A percentile compares a stretch with the other conserved stretches of the same genome.
Conservation (phyloP, 2,797 vertebrate species). For the Trachops cirrhosus region DNA sequence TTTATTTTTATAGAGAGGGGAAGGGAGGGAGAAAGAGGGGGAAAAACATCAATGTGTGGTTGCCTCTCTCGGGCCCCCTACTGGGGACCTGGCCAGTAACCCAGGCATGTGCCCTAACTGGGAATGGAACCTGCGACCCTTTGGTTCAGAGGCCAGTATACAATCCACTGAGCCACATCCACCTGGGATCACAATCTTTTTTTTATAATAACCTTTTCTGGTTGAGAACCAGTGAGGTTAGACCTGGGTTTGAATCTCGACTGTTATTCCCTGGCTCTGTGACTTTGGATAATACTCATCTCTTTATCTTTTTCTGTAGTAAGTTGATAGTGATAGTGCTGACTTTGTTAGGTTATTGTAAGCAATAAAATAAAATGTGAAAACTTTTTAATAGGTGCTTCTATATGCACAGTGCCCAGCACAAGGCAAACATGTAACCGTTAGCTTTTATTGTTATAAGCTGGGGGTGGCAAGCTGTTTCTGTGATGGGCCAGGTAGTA, state of each 20-base stretch:
- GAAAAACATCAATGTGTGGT: too few species aligned
- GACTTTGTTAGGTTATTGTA: not conserved
- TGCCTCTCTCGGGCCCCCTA: too few species aligned
- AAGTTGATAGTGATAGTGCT: not conserved
- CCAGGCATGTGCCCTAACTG: too few species aligned
- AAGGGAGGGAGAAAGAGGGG: too few species aligned
- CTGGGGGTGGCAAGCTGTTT: not conserved
- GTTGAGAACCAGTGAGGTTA: not conserved
- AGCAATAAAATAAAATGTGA: not conserved
- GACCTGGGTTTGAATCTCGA: not conserved
- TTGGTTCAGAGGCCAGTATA: too few species aligned
- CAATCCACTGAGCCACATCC: too few species aligned
- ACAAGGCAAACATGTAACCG: not conserved
- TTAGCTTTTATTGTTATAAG: not conserved
- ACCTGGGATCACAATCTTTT: too few species aligned
- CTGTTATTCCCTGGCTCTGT: not conserved
- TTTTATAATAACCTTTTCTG: not conserved
- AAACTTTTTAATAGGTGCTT: not conserved
- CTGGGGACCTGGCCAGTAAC: too few species aligned
- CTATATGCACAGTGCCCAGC: not conserved
- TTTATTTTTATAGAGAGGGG: too few species aligned
- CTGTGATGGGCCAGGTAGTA: not conserved
- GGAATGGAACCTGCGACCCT: too few species aligned
- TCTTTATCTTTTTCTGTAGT: not conserved
- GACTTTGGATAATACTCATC: not conserved